Base-by-base conservation (phyloP, 2,888 invertebrate species). In the Steinernema carpocapsae region DNA sequence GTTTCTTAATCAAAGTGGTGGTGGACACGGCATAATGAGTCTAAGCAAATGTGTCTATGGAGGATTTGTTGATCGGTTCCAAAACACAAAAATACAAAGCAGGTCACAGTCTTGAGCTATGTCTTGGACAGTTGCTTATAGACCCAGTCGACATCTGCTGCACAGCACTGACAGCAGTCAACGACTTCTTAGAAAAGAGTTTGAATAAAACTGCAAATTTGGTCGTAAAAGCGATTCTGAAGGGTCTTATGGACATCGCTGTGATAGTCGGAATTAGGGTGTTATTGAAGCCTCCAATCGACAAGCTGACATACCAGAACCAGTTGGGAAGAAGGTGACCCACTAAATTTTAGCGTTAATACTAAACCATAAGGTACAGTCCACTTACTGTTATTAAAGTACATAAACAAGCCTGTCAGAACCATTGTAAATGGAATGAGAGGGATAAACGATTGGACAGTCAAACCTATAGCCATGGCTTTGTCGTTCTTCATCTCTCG, bases 341-440 rank as follows among this genome's bases (percentile, higher is more conserved):
- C 43, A 43, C 43, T 43, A 7, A 51, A 51, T 10, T n/a, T 6
- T 19, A 51, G 51, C n/a, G 6, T 51, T 51, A 51, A 51, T 6
- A 51, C 43, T 43, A 43, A 43, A 43, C 43, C 43, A 10, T 7
- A 43, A 43, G 43, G 7, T 43, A 19, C 51, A 51, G 19, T 51
- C 6, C 24, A 6, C 3, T 56, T 56, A 56, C 56, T 14, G 56
- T 22, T 26, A 17, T 56, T 56, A 26, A 24, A 56, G 17, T 56
- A 56, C 12, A 22, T 19, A 26, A 56, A 56, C 56, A 56, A 19
- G 3, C 56, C 56, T 3, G 14, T 3, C 24, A 56, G 7, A 4
- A 56, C 26, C 56, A 56, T 56, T 26, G 56, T 26, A 26, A 56
- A 56, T 10, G 56, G 56, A 6, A 56, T 24, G 24, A 56, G 56